phyloP scores from a whole-genome alignment of 2,888 invertebrate species.

The Kryphioiulus occultus region DNA sequence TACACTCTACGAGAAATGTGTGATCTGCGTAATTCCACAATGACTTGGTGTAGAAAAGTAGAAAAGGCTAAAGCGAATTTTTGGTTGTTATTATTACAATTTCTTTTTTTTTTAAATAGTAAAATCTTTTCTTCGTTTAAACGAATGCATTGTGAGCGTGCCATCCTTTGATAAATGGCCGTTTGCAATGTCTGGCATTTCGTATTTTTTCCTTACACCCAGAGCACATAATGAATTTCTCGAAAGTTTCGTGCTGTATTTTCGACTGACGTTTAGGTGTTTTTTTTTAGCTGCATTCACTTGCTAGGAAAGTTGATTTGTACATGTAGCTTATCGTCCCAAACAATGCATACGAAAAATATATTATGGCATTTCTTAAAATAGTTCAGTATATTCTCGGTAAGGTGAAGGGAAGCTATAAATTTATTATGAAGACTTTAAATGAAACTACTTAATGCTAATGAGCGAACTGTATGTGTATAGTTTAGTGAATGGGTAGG shows the following conservation, averaged over 20 bases:
- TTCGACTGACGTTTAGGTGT: background rate
- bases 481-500: no score
- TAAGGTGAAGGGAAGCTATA: background rate
- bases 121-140: conserved; percentile 9
- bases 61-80: background rate
- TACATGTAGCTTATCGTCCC: background rate
- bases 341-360: background rate
- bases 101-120: background rate
- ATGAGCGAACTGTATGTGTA: background rate
- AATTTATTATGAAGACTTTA: background rate
- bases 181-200: background rate
- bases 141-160: background rate
- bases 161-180: background rate
- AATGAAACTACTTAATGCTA: background rate
- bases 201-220: background rate
- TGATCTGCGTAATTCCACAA: background rate
- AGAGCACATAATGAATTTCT: conserved; percentile 8
- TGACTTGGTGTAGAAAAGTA: background rate
- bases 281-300: background rate
- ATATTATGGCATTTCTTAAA: background rate
- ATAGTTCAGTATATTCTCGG: background rate
- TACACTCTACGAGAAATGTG: background rate
- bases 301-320: background rate
- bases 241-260: background rate
- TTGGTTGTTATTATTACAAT: background rate